Evolutionary conservation across 2,113 vertebrate species (phyloP).

Genomic region (Spizaetus ornatus): DNA sequence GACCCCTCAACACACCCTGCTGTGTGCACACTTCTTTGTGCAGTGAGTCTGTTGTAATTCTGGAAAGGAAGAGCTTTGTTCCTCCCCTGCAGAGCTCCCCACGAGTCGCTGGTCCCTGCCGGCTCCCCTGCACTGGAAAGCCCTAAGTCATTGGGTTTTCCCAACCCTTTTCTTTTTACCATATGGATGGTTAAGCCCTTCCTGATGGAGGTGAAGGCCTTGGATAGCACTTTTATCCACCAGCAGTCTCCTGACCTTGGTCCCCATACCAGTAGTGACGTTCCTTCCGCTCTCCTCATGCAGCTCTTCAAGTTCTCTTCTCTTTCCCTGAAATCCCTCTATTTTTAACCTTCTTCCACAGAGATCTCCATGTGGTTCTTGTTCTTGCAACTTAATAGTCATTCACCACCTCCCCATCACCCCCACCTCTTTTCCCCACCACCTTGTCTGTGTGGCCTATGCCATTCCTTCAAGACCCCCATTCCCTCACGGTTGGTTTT

Average conservation of each 20-base stretch:
- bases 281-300: not conserved
- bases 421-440: accelerated
- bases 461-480: not conserved
- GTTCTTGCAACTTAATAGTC: not conserved
- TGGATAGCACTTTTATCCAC: not conserved
- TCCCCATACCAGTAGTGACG: accelerated
- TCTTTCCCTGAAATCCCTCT: not conserved
- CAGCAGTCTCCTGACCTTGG: not conserved
- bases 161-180: not conserved
- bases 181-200: not conserved
- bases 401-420: not conserved
- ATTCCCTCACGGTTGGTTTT: not conserved
- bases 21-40: not conserved
- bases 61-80: not conserved
- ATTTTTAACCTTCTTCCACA: not conserved
- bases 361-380: not conserved
- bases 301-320: not conserved
- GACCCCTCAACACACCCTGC: accelerated
- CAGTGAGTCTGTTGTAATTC: not conserved
- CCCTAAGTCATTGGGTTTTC: not conserved
- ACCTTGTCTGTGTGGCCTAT: not conserved
- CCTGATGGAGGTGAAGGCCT: not conserved
- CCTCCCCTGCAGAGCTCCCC: not conserved
- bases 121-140: not conserved
- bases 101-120: accelerated